phyloP scores from a whole-genome alignment of 1,140 invertebrate species.

The Eubasilissa regina region DNA sequence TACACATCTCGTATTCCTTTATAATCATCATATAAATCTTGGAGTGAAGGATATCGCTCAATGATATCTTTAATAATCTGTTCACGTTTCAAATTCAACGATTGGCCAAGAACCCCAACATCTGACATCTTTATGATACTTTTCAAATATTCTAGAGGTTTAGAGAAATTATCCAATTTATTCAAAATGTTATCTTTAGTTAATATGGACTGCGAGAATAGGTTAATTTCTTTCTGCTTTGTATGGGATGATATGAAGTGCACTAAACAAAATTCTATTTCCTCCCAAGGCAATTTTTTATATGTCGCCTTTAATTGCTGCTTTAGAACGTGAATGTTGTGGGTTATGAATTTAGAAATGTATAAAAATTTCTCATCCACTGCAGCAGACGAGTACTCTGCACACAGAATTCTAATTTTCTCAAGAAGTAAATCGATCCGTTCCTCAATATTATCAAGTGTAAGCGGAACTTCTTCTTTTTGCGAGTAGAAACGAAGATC shows the following conservation, averaged over 20 bases:
- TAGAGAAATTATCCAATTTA: not conserved
- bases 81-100: not conserved
- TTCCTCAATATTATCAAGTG: not conserved
- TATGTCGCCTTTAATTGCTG: conserved; percentile 8
- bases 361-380: not conserved
- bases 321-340: not conserved
- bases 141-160: not conserved
- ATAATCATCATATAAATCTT: not conserved
- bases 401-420: not conserved
- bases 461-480: not conserved
- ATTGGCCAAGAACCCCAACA: not conserved
- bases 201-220: not conserved
- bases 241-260: not conserved
- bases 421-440: not conserved
- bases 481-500: not conserved
- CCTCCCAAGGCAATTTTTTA: conserved; percentile 5
- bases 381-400: not conserved
- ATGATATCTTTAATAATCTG: not conserved
- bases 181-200: conserved; percentile 1
- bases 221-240: not conserved
- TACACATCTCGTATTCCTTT: not conserved
- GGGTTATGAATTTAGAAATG: not conserved
- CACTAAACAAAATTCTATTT: conserved; percentile 7
- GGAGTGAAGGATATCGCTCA: not conserved
- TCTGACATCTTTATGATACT: not conserved